Evolutionary conservation across 2,113 vertebrate species (phyloP).

Genomic region (Mohoua ochrocephala): DNA sequence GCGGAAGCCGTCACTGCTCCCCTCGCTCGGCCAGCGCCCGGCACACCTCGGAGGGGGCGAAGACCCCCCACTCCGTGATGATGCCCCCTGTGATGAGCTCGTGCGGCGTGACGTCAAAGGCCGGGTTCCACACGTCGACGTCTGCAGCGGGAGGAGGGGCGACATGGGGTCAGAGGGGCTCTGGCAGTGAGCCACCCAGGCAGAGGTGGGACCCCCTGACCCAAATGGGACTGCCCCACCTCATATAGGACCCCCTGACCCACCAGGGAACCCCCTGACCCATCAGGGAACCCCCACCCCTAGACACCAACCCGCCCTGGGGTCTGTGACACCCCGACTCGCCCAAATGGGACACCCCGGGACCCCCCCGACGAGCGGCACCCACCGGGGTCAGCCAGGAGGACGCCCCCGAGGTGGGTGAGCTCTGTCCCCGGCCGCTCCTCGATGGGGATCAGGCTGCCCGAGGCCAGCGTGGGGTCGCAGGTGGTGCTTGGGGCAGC

Average conservation of each 20-base stretch:
- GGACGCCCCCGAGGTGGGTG: constrained; percentile 79
- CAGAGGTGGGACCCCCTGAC: background rate
- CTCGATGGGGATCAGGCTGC: constrained; percentile 80
- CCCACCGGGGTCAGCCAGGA: constrained; percentile 71
- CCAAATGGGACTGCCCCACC: background rate
- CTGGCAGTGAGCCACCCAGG: too few relatives aligned
- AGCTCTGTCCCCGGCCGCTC: constrained; percentile 82
- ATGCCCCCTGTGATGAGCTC: background rate
- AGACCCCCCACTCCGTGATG: background rate
- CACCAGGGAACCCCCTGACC: too few relatives aligned
- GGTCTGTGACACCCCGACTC: too few relatives aligned
- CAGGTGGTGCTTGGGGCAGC: constrained; percentile 88
- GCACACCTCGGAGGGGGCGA: background rate
- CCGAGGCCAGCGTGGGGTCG: constrained; percentile 79
- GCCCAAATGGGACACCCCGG: too few relatives aligned
- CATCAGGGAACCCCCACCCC: background rate
- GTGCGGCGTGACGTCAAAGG: background rate
- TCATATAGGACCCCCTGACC: background rate
- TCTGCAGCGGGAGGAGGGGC: background rate
- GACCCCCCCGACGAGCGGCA: fast-evolving
- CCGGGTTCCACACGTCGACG: background rate
- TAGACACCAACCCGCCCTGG: fast-evolving
- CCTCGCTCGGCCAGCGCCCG: background rate
- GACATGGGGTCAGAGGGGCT: background rate
- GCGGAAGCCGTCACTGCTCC: fast-evolving